These are phyloP conservation scores for Pocillopora meandrina DNA, from an alignment of 92 coral and sea anemone genomes.

Conservation along the genomic window DNA sequence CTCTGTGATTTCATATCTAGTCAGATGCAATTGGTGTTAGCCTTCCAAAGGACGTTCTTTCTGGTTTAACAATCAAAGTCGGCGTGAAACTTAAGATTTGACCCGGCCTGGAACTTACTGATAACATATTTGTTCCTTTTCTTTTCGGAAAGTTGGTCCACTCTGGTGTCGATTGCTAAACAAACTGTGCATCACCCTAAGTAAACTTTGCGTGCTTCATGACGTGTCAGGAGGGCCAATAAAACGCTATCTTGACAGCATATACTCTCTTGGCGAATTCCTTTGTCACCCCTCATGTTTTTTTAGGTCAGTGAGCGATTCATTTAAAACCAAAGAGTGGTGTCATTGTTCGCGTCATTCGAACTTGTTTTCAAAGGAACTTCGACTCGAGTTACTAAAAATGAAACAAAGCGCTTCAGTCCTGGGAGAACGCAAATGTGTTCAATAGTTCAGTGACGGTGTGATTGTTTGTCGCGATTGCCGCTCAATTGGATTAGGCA, in stretches of 20 bases:
- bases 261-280: constrained; percentile 7
- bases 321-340: not conserved
- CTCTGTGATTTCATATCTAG: too few relatives aligned
- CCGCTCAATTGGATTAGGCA: constrained; percentile 26
- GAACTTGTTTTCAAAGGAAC: not conserved
- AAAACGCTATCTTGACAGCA: constrained; percentile 22
- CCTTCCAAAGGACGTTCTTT: too few relatives aligned
- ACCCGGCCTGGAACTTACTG: not conserved
- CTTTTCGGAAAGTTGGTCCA: not conserved
- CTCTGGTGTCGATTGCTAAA: constrained; percentile 11
- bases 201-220: constrained; percentile 15
- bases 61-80: not conserved
- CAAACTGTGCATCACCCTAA: constrained; percentile 20
- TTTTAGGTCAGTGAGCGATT: not conserved
- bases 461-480: not conserved
- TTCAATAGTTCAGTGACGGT: not conserved
- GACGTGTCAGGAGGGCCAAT: constrained; percentile 22
- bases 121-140: not conserved
- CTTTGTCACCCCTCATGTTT: constrained; percentile 5
- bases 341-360: not conserved
- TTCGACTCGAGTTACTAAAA: not conserved
- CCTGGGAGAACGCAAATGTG: not conserved
- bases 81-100: not conserved
- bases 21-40: too few relatives aligned
- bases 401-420: not conserved